These are phyloP conservation scores for Ophioninae sp. DNA, from an alignment of 2,888 invertebrate genomes.

Conservation along the genomic window DNA sequence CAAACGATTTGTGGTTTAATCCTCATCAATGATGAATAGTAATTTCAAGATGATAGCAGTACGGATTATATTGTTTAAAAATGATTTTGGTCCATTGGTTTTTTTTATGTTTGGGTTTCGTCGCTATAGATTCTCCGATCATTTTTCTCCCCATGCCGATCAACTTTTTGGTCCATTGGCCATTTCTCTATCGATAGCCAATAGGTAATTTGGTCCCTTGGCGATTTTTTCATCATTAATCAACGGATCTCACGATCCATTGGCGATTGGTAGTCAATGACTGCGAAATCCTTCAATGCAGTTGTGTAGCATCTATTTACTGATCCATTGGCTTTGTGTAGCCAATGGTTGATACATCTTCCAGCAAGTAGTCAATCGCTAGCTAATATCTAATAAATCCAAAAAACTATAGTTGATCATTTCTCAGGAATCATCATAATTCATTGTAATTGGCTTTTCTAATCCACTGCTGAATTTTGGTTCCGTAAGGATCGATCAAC, in stretches of 20 bases:
- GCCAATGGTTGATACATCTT: too few species aligned
- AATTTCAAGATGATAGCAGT: neutral
- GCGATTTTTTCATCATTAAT: neutral
- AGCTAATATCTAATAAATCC: neutral
- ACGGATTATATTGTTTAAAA: neutral
- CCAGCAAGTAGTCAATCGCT: neutral
- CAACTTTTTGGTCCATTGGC: neutral
- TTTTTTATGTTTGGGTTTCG: neutral
- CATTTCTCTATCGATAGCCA: neutral
- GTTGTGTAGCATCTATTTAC: too few species aligned
- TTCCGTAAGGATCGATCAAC: neutral
- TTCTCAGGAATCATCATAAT: neutral
- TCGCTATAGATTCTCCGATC: neutral
- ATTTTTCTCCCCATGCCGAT: neutral
- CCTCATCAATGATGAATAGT: neutral
- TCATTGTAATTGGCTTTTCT: neutral
- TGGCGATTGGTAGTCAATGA: neutral
- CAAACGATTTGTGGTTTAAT: neutral
- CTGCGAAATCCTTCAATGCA: too few species aligned
- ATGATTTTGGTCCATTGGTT: neutral
- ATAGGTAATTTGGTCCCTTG: neutral
- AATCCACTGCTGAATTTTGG: neutral
- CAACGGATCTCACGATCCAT: neutral
- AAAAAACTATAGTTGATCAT: neutral
- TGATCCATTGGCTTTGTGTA: too few species aligned